Evolutionary conservation across 2,888 invertebrate species (phyloP).

Genomic region (Conus canariensis): DNA sequence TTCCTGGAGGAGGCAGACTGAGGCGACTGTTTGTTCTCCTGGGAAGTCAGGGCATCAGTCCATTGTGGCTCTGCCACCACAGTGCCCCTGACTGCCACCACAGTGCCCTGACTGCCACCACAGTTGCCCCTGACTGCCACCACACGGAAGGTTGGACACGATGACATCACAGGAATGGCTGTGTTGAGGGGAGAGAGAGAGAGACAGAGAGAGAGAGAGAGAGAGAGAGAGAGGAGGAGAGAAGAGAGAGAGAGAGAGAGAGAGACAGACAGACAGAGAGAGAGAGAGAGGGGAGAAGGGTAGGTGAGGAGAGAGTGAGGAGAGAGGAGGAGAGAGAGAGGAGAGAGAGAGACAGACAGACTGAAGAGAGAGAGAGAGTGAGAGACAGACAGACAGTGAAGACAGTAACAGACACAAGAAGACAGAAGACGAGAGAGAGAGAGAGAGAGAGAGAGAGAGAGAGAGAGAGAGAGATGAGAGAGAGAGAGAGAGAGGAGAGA

Average conservation of each 20-base stretch:
- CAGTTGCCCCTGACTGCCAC: no score
- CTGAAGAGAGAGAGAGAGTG: neutral
- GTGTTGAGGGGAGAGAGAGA: neutral
- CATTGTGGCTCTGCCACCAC: no score
- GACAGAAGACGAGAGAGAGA: neutral
- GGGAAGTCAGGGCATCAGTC: no score
- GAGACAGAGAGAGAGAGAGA: neutral
- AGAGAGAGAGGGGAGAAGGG: neutral
- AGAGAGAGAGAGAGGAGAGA: slow-evolving; percentile 5
- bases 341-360: neutral
- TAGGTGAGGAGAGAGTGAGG: neutral
- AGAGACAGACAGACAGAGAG: neutral
- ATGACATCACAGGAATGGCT: no score
- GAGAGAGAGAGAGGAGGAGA: neutral
- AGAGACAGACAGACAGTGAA: neutral
- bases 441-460: neutral
- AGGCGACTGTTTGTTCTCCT: no score
- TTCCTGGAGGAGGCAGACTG: no score
- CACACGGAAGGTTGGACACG: no score
- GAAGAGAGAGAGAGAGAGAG: neutral
- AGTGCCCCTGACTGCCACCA: no score
- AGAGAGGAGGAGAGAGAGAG: neutral
- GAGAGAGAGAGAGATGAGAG: neutral
- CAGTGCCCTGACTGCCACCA: no score
- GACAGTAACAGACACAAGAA: neutral